phyloP scores from a whole-genome alignment of 2,113 vertebrate species.

The Odontophorus gujanensis region DNA sequence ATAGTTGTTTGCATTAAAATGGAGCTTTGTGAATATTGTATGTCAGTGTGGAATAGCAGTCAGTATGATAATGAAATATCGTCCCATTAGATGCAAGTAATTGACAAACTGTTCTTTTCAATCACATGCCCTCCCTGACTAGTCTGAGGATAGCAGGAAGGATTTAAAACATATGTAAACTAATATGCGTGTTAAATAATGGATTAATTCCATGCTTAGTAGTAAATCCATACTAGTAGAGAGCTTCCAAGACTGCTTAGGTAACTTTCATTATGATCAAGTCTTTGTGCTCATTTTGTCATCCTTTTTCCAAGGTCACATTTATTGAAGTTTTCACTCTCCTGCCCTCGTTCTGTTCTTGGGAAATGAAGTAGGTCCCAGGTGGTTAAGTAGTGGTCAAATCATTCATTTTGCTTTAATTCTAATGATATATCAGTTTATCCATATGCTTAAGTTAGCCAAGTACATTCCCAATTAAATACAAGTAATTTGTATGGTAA shows the following conservation, averaged over 20 bases:
- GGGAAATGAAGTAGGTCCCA: background rate
- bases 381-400: no score
- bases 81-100: conserved; percentile 19
- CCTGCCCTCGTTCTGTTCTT: background rate
- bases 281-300: background rate
- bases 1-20: conserved; percentile 24
- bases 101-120: conserved; percentile 48
- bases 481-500: background rate
- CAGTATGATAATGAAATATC: conserved; percentile 40
- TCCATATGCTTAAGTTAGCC: background rate
- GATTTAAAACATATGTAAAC: conserved; percentile 17
- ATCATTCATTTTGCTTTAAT: background rate
- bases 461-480: background rate
- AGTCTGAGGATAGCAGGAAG: conserved; percentile 2
- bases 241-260: background rate
- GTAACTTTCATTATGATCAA: background rate
- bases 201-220: background rate
- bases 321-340: background rate
- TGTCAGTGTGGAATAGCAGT: conserved; percentile 29
- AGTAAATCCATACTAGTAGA: background rate
- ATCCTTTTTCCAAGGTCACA: background rate
- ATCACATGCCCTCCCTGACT: conserved; percentile 37
- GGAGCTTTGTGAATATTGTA: background rate
- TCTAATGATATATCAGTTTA: background rate
- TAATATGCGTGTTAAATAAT: background rate